phyloP scores from a whole-genome alignment of 2,888 invertebrate species.

The Ceraclea dissimilis region DNA sequence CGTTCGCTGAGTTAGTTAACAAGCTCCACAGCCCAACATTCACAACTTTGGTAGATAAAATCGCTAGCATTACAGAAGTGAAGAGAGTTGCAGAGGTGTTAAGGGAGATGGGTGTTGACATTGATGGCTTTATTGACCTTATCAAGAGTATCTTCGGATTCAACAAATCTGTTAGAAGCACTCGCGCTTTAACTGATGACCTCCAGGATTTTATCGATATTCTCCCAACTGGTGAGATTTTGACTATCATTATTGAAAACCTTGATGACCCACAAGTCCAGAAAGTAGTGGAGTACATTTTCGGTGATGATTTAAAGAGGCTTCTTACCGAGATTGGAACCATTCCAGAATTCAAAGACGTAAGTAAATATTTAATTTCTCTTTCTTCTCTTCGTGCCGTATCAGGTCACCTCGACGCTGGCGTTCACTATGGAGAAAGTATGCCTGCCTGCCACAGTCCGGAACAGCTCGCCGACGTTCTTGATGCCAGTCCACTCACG shows the following conservation, averaged over 20 bases:
- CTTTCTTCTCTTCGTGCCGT: no score
- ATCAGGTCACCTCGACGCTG: no score
- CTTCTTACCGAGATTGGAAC: constrained; percentile 1
- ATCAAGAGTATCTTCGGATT: constrained; percentile 14
- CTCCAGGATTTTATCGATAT: constrained; percentile 8
- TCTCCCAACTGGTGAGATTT: constrained; percentile 3
- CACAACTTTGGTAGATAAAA: constrained; percentile 4
- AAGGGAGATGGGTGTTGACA: constrained; percentile 8
- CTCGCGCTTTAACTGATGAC: neutral
- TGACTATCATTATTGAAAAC: neutral
- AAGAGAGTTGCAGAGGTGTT: constrained; percentile 3
- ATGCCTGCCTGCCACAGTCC: no score
- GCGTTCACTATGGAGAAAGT: no score
- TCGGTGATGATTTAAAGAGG: constrained; percentile 3
- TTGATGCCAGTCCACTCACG: no score
- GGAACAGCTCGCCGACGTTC: no score
- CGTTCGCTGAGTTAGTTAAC: constrained; percentile 12
- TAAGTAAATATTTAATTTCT: no score
- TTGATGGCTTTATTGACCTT: constrained; percentile 7
- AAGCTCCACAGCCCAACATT: constrained; percentile 11
- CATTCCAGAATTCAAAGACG: constrained; percentile 10
- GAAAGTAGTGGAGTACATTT: constrained; percentile 4
- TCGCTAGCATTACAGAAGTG: constrained; percentile 1
- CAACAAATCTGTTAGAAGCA: neutral
- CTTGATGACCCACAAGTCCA: constrained; percentile 8